Evolutionary conservation across 2,888 invertebrate genomes (phyloP).

Genomic region (Pseudolycoriella hygida): DNA sequence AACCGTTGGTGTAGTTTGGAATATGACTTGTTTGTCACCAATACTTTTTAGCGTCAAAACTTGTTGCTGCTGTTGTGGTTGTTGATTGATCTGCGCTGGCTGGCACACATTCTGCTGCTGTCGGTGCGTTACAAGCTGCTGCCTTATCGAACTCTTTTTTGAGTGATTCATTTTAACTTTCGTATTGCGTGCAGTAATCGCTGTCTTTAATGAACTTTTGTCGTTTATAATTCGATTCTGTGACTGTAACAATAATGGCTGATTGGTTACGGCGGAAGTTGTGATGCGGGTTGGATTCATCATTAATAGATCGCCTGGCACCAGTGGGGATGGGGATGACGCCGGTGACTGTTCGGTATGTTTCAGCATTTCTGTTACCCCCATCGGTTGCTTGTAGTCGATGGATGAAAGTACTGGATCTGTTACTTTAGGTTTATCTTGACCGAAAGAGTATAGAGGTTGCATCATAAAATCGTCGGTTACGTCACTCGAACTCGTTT

Average conservation of each 20-base stretch:
- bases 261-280: too few species aligned
- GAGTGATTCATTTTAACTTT: not conserved
- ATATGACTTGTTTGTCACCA: constrained; percentile 34
- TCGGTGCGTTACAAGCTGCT: not conserved
- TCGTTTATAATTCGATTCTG: not conserved
- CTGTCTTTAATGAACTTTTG: not conserved
- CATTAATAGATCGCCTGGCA: too few species aligned
- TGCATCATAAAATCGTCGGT: constrained; percentile 1
- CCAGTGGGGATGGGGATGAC: not conserved
- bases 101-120: not conserved
- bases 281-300: not conserved
- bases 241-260: too few species aligned
- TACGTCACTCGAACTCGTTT: not conserved
- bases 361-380: not conserved
- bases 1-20: constrained; percentile 40
- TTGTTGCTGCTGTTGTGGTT: constrained; percentile 8
- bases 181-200: not conserved
- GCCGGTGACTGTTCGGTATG: not conserved
- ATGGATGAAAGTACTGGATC: not conserved
- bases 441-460: not conserved
- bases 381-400: not conserved
- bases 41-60: constrained; percentile 19
- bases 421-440: not conserved
- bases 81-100: too few species aligned
- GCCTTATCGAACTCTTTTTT: too few species aligned